Base-by-base conservation (phyloP, 2,888 invertebrate genomes). In the Catocala nupta region DNA sequence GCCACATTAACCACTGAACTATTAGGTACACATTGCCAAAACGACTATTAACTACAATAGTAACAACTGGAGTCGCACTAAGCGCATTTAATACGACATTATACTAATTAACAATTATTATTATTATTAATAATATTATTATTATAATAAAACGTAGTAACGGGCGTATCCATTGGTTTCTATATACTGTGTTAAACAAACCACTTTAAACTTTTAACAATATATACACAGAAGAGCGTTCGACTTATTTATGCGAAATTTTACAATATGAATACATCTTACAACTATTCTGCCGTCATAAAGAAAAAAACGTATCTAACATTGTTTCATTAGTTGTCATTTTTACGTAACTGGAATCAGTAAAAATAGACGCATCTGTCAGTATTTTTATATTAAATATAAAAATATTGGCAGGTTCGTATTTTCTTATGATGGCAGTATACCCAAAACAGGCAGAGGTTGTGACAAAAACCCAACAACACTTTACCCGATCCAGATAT, bases 71-170 rank as follows among this genome's bases (percentile, higher is more conserved):
- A 68, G 64, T 59, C 65, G 60, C 64, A 36, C 59, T 71, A 74
- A 25, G 45, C 16, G 57, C 61, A 25, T 54, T 55, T 12, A 60
- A 56, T 66, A 75, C 60, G 61, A 51, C 47, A 59, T 73, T 69
- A 71, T 34, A 73, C 39, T 78, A 77, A 53, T 65, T 60, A 78
- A 77, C 77, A 73, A 73, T 36, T 51, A 59, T 34, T 51, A 25
- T 25, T 25, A 25, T 25, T 39, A 39, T 39, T 39, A 39, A 39
- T 39, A 5, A 5, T 36, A 36, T 36, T 71, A 73, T 36, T 51
- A 59, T 34, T 50, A 55, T 63, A 65, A 60, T 58, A 11, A 12
- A 63, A 68, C 51, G 42, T 54, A 63, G 50, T 51, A 56, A 52
- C 45, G 48, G 39, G 47, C 55, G 39, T 48, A 49, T 61, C 55